These are phyloP conservation scores for Centropus bengalensis DNA, from an alignment of 2,113 vertebrate genomes.

Conservation along the genomic window DNA sequence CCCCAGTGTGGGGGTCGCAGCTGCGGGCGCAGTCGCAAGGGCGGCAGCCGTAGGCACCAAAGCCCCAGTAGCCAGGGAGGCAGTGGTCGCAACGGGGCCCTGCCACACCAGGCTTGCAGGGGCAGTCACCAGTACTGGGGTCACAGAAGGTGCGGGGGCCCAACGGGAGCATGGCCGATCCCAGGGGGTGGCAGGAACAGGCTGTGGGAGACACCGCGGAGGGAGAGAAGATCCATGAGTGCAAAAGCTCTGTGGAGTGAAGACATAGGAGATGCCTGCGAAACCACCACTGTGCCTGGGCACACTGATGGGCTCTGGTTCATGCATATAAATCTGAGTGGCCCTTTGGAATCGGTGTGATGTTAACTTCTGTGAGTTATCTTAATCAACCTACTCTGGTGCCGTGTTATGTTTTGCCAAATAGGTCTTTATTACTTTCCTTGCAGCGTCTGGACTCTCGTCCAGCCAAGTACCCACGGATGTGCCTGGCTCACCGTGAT, in stretches of 20 bases:
- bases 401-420: background rate
- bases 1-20: conserved; percentile 90
- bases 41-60: conserved; percentile 88
- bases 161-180: conserved; percentile 82
- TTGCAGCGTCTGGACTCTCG: background rate
- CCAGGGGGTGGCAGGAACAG: conserved; percentile 89
- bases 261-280: rapidly evolving
- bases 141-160: conserved; percentile 83
- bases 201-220: conserved; percentile 65
- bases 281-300: background rate
- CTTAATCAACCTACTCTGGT: background rate
- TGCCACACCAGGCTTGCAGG: conserved; percentile 92
- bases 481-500: background rate
- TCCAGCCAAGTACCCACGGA: background rate
- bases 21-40: conserved; percentile 91
- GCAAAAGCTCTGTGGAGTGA: background rate
- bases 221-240: background rate
- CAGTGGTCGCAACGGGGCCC: conserved; percentile 90
- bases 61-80: conserved; percentile 96
- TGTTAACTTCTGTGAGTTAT: background rate
- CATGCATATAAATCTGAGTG: background rate
- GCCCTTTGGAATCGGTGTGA: background rate
- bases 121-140: conserved; percentile 89
- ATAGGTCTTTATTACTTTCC: background rate
- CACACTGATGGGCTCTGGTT: background rate